Evolutionary conservation across 2,113 vertebrate species (phyloP).

Genomic region (Globicephala melas): DNA sequence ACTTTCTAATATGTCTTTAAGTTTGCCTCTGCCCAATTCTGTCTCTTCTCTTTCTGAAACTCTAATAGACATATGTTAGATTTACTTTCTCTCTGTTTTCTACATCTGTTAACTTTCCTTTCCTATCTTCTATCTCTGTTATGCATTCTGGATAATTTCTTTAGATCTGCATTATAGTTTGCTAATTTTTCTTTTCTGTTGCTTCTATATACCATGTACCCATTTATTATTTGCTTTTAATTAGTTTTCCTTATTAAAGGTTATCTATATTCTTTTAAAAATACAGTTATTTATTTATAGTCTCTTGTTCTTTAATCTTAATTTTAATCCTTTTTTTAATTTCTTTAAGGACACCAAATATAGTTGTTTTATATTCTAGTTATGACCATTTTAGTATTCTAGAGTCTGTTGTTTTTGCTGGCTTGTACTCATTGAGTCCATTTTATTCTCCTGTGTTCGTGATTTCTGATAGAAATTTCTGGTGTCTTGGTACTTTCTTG

Average conservation of each 20-base stretch:
- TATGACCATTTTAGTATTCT: not conserved
- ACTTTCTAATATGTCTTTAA: not conserved
- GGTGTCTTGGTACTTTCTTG: not conserved
- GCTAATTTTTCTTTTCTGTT: not conserved
- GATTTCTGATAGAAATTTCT: not conserved
- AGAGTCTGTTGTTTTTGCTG: not conserved
- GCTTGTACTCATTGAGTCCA: not conserved
- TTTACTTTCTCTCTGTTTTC: not conserved
- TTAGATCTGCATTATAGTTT: not conserved
- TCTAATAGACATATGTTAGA: not conserved
- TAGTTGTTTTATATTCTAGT: not conserved
- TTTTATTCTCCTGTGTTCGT: not conserved
- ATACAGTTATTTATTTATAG: not conserved
- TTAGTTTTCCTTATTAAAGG: constrained; percentile 15
- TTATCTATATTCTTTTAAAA: not conserved
- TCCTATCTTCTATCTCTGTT: not conserved
- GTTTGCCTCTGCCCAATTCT: not conserved
- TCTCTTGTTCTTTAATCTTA: not conserved
- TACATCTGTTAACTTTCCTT: not conserved
- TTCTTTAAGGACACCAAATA: not conserved
- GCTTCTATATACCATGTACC: not conserved
- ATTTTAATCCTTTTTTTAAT: not conserved
- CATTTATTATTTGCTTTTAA: not conserved
- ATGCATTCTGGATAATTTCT: not conserved
- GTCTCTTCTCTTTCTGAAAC: not conserved